These are phyloP conservation scores for Lethrus apterus DNA, from an alignment of 1,140 invertebrate genomes.

Conservation along the genomic window DNA sequence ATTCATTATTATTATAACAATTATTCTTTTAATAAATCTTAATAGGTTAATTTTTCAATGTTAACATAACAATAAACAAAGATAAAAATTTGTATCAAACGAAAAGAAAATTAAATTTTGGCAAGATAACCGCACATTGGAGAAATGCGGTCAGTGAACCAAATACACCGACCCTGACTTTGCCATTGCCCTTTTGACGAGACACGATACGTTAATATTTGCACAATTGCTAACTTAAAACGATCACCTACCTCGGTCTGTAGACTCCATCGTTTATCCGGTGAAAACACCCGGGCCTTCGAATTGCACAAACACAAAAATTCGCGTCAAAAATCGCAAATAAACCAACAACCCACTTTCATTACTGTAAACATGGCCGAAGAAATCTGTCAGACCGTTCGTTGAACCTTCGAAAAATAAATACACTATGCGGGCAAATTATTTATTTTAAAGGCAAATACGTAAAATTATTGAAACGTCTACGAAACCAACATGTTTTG, in stretches of 20 bases:
- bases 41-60: slow-evolving; percentile 1
- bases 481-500: neutral
- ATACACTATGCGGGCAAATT: neutral
- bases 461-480: neutral
- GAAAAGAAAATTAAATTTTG: slow-evolving; percentile 5
- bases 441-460: neutral
- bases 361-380: slow-evolving; percentile 38
- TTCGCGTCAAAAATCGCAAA: slow-evolving; percentile 32
- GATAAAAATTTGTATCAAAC: slow-evolving; percentile 1
- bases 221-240: slow-evolving; percentile 18
- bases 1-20: neutral
- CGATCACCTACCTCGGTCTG: slow-evolving; percentile 28
- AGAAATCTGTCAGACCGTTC: neutral
- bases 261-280: slow-evolving; percentile 26
- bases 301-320: slow-evolving; percentile 19
- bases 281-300: slow-evolving; percentile 16
- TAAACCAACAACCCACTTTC: slow-evolving; percentile 37
- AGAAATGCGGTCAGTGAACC: slow-evolving; percentile 41
- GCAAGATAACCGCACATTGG: slow-evolving; percentile 12
- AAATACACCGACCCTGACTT: slow-evolving; percentile 42
- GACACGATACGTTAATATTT: slow-evolving; percentile 13
- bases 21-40: neutral
- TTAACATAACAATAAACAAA: neutral
- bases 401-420: slow-evolving; percentile 7
- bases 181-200: slow-evolving; percentile 39